Conservation (phyloP, 2,888 invertebrate genomes). For the Mystacides longicornis region DNA sequence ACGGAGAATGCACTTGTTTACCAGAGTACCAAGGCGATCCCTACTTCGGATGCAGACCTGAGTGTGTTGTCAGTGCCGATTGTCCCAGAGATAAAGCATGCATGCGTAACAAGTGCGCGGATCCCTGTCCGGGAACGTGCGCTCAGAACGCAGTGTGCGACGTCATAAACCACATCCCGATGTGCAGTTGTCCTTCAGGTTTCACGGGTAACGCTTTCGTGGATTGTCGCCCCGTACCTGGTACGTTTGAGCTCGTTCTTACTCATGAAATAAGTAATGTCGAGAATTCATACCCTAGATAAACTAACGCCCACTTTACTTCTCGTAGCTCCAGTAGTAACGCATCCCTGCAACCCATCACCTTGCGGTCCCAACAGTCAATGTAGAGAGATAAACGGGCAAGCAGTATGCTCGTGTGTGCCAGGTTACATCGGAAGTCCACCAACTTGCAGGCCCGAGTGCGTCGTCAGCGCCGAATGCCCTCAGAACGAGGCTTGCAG, state of each 20-base stretch:
- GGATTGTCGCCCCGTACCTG: constrained; percentile 51
- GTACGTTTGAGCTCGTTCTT: constrained; percentile 33
- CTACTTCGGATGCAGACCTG: constrained; percentile 67
- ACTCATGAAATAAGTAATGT: background rate
- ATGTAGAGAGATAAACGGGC: constrained; percentile 61
- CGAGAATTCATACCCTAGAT: background rate
- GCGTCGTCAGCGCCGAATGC: constrained; percentile 73
- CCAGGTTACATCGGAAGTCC: constrained; percentile 66
- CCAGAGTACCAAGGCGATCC: constrained; percentile 72
- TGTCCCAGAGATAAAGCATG: constrained; percentile 66
- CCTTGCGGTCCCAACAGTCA: constrained; percentile 73
- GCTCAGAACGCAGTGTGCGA: constrained; percentile 65
- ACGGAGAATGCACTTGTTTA: constrained; percentile 65
- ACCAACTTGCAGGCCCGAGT: constrained; percentile 71
- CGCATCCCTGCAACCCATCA: constrained; percentile 49
- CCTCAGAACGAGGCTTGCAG: constrained; percentile 65
- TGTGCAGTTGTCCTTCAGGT: constrained; percentile 64
- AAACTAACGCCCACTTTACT: background rate
- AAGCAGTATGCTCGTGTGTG: constrained; percentile 72
- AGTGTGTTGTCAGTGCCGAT: constrained; percentile 65
- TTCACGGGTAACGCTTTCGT: constrained; percentile 69
- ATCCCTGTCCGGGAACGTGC: constrained; percentile 62
- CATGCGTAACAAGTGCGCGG: constrained; percentile 59
- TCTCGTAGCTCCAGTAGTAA: constrained; percentile 33
- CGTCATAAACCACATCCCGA: constrained; percentile 73